Conservation (phyloP, 2,888 invertebrate species). For the Leistus spinibarbis region DNA sequence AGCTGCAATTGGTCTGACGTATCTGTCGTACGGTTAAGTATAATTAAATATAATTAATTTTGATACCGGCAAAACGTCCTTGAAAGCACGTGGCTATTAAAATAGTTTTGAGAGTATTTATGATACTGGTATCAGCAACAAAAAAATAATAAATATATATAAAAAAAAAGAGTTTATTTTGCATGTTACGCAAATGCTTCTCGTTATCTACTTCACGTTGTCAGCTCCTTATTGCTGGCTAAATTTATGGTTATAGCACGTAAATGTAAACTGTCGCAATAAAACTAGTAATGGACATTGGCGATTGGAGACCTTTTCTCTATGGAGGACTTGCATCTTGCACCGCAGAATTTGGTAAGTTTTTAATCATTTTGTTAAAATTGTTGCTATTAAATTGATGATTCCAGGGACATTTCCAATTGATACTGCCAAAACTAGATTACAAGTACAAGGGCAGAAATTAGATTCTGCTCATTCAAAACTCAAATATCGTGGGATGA, state of each 20-base stretch:
- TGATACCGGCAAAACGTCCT: conserved; percentile 24
- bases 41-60: conserved; percentile 8
- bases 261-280: conserved; percentile 20
- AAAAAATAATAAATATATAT: background rate
- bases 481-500: conserved; percentile 87
- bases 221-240: background rate
- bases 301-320: conserved; percentile 91
- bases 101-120: conserved; percentile 11
- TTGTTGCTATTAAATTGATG: conserved; percentile 17
- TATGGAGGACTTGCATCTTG: conserved; percentile 94
- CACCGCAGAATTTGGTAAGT: conserved; percentile 89
- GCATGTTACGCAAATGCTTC: conserved; percentile 12
- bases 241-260: conserved; percentile 20
- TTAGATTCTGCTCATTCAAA: conserved; percentile 75
- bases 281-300: conserved; percentile 71
- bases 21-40: background rate
- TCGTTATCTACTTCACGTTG: conserved; percentile 17
- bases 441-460: conserved; percentile 93
- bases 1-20: conserved; percentile 20
- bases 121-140: conserved; percentile 24
- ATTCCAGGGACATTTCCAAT: conserved; percentile 91
- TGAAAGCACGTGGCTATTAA: conserved; percentile 22
- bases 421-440: conserved; percentile 91
- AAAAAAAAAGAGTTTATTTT: conserved; percentile 15
- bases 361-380: conserved; percentile 31